Evolutionary conservation across 2,888 invertebrate genomes (phyloP).

Genomic region (Eupithecia inturbata): DNA sequence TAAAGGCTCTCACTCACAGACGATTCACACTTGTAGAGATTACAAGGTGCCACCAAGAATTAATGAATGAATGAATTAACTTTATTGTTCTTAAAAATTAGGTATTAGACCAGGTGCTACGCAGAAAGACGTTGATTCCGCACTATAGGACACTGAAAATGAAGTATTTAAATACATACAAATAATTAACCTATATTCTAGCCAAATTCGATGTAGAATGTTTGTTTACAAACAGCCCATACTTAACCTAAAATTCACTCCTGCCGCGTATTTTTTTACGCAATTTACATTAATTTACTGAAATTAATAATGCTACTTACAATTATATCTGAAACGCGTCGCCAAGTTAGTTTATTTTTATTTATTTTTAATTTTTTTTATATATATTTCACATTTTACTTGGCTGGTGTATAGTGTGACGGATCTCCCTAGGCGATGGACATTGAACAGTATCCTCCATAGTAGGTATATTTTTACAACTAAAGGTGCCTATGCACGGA

Average conservation of each 20-base stretch:
- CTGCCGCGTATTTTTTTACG: too few relatives aligned
- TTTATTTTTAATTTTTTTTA: neutral
- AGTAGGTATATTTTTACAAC: neutral
- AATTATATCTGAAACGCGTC: too few relatives aligned
- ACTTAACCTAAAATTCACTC: too few relatives aligned
- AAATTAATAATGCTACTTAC: too few relatives aligned
- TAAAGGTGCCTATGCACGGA: too few relatives aligned
- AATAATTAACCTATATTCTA: too few relatives aligned
- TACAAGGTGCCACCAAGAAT: neutral
- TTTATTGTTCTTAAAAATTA: neutral
- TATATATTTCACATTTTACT: neutral
- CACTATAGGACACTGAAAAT: neutral
- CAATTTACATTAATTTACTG: too few relatives aligned
- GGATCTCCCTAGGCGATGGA: neutral
- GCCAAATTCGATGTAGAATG: too few relatives aligned
- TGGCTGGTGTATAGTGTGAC: neutral
- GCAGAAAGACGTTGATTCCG: neutral
- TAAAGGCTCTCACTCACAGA: conserved; percentile 7
- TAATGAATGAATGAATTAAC: neutral
- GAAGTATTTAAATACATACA: too few relatives aligned
- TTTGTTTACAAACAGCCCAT: too few relatives aligned
- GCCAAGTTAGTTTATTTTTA: too few relatives aligned
- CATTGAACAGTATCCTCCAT: neutral
- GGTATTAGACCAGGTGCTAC: neutral
- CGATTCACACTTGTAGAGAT: neutral